Conservation (phyloP, 2,888 invertebrate species). For the Brachypterus glaber region DNA sequence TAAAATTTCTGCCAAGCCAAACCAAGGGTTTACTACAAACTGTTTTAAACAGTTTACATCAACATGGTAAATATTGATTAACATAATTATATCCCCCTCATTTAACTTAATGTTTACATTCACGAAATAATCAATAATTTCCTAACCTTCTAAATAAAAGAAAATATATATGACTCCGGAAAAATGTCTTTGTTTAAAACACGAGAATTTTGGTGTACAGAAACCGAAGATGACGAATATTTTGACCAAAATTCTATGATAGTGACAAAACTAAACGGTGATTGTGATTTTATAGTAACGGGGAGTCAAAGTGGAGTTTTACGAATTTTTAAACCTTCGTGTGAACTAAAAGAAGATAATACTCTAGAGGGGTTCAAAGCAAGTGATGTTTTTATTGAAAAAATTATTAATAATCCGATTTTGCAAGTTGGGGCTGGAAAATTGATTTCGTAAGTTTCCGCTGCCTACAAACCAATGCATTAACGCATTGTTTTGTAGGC, state of each 20-base stretch:
- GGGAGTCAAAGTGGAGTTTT: slow-evolving; percentile 74
- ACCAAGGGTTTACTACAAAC: too few species aligned
- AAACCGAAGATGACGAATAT: slow-evolving; percentile 53
- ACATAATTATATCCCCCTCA: too few species aligned
- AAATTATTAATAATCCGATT: slow-evolving; percentile 61
- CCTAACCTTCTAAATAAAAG: slow-evolving; percentile 17
- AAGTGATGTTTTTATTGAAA: slow-evolving; percentile 68
- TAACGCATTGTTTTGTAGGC: too few species aligned
- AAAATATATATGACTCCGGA: background rate
- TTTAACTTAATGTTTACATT: slow-evolving; percentile 6
- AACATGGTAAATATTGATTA: too few species aligned
- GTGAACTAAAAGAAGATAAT: slow-evolving; percentile 36
- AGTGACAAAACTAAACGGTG: slow-evolving; percentile 45
- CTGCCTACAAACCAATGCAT: too few species aligned
- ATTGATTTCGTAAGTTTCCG: slow-evolving; percentile 67
- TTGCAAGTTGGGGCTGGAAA: slow-evolving; percentile 74
- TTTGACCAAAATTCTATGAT: slow-evolving; percentile 44
- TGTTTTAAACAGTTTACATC: too few species aligned
- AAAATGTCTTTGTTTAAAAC: slow-evolving; percentile 89
- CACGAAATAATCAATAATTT: slow-evolving; percentile 24
- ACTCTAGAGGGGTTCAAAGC: slow-evolving; percentile 43
- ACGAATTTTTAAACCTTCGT: slow-evolving; percentile 60
- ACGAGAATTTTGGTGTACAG: slow-evolving; percentile 79
- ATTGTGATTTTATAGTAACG: slow-evolving; percentile 67
- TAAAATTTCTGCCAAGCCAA: too few species aligned